Percentiles rank a stretch among this genome's conserved stretches.
Evolutionary conservation across 1,140 invertebrate genomes (phyloP).

Genomic region (Ostrea edulis): DNA sequence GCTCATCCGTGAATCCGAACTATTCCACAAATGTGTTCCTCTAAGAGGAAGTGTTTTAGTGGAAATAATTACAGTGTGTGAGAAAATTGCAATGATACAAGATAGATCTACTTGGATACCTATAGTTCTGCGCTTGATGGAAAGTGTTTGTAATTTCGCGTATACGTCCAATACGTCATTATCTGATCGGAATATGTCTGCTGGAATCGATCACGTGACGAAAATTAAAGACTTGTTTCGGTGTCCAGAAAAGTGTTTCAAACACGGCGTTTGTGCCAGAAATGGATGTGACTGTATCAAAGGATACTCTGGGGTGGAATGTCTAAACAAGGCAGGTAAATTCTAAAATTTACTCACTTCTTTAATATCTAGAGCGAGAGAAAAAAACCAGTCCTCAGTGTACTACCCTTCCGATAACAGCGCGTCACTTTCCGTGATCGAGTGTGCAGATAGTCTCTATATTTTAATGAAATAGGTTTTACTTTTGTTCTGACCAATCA

Average conservation of each 20-base stretch:
- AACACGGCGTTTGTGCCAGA: conserved; percentile 48
- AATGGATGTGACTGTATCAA: conserved; percentile 47
- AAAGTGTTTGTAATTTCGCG: conserved; percentile 44
- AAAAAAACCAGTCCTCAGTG: not conserved
- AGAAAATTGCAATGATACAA: conserved; percentile 41
- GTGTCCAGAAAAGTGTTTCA: conserved; percentile 54
- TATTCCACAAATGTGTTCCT: conserved; percentile 41
- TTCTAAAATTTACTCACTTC: not conserved
- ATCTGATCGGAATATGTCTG: not conserved
- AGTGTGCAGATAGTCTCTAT: no score
- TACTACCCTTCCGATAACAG: no score
- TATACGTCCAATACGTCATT: conserved; percentile 19
- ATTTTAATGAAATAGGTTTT: no score
- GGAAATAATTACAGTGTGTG: conserved; percentile 43
- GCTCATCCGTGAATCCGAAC: conserved; percentile 38
- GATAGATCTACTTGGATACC: conserved; percentile 43
- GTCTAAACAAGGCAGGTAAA: conserved; percentile 55
- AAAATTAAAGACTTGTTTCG: conserved; percentile 41
- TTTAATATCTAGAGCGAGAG: not conserved
- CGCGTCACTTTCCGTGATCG: no score
- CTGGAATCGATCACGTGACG: conserved; percentile 8
- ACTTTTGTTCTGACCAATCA: no score
- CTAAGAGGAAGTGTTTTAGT: conserved; percentile 26
- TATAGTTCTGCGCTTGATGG: conserved; percentile 46
- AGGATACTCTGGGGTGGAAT: conserved; percentile 50